Evolutionary conservation across 2,797 vertebrate species (phyloP), one percentile per base, ranked within the genome.

Genomic region (Artibeus jamaicensis): DNA sequence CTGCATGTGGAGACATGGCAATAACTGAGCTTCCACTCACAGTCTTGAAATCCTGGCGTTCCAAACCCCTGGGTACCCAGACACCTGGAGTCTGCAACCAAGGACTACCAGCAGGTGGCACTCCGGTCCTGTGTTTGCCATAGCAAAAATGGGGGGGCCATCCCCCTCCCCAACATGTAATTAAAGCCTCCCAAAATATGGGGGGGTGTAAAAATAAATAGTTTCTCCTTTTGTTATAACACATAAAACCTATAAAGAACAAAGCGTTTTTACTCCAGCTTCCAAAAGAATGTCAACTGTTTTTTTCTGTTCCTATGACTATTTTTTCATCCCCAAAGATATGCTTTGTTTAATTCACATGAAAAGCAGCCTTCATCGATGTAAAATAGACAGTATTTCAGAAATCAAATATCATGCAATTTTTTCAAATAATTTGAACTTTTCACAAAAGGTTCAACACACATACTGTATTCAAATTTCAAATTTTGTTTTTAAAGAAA

Each of bases 1-100:
- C 99, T 99, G 97, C 99, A 99, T 0, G 95, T 97, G 93, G 96
- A 98, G 16, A 97, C 98, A 0, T 98, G 98, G 97, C 98, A 98
- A 84, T 99, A 98, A 99, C 78, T 96, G 71, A 22, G 46, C 39
- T 59, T 76, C 73, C 46, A 62, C 14, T 37, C 68, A 6, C 59
- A 57, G 59, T 68, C 73, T 62, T 55, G 29, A 95, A 94, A 79
- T 37, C 93, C 39, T 85, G 48, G 29, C 18, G 39, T 44, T 39
- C 26, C 48, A 34, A 67, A 57, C 8, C 6, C 44, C n/a, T 8
- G 39, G 24, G 37, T 42, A 3, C 44, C n/a, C 19, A 70, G 71
- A 50, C 44, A 9, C 77, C 46, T 74, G 67, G 46, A 65, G 22
- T 67, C 62, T 34, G 34, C 16, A 6, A 37, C 78, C 14, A 14